phyloP scores from a whole-genome alignment of 2,797 vertebrate genomes.

The Sebastes iracundus region DNA sequence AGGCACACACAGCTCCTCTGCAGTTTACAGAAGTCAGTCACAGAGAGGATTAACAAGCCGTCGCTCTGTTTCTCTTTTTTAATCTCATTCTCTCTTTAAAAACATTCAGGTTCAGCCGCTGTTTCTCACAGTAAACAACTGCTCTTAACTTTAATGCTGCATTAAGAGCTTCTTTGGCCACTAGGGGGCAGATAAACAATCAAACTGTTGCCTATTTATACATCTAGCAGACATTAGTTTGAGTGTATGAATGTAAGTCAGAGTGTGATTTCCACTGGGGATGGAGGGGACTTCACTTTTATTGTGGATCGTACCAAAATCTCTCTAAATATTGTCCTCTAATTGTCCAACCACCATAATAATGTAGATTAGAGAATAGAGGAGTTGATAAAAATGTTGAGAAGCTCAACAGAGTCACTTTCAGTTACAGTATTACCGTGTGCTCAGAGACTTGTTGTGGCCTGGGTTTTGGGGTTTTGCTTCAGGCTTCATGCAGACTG shows the following conservation, averaged over 20 bases:
- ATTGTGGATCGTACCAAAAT: no score
- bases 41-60: constrained; percentile 40
- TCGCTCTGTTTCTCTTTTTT: not conserved
- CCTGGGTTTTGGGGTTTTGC: no score
- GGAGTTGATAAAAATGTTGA: no score
- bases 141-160: not conserved
- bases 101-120: constrained; percentile 5
- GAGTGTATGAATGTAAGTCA: not conserved
- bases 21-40: constrained; percentile 52
- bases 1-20: constrained; percentile 34
- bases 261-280: not conserved
- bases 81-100: constrained; percentile 19
- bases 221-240: not conserved
- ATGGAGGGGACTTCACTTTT: no score
- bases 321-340: not conserved
- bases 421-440: no score
- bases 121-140: not conserved
- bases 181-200: not conserved
- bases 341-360: not conserved
- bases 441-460: no score
- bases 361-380: not conserved
- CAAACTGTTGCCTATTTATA: not conserved
- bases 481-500: no score
- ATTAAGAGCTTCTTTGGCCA: not conserved
- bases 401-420: no score